Conservation (phyloP, 2,888 invertebrate genomes). For the Caenorhabditis sp. region DNA sequence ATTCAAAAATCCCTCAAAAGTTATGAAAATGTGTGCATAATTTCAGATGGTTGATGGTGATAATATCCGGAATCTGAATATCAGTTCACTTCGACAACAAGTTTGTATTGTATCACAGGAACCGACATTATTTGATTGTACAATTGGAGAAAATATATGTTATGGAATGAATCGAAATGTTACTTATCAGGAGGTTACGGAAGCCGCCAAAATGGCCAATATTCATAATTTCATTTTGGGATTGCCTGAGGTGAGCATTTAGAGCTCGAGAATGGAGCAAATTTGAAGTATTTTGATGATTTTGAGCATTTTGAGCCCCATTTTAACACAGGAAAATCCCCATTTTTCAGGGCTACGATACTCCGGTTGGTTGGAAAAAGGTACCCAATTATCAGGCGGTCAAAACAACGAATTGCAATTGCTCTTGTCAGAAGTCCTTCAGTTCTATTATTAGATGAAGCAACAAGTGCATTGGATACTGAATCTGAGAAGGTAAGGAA, state of each 20-base stretch:
- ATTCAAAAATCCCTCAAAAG: background rate
- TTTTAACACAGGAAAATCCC: no score
- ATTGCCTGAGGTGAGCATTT: constrained; percentile 70
- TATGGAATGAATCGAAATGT: constrained; percentile 78
- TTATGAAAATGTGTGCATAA: no score
- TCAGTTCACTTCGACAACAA: constrained; percentile 79
- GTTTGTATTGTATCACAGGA: constrained; percentile 64
- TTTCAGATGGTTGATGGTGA: constrained; percentile 73
- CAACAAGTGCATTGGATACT: constrained; percentile 58
- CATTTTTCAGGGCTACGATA: constrained; percentile 67
- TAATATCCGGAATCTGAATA: constrained; percentile 79
- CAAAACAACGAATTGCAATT: constrained; percentile 72
- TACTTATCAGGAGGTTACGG: constrained; percentile 70
- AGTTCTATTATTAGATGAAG: constrained; percentile 56
- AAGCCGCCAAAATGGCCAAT: constrained; percentile 73
- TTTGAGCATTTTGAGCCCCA: background rate
- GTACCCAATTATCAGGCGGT: constrained; percentile 72
- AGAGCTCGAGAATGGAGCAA: no score
- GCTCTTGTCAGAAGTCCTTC: constrained; percentile 55
- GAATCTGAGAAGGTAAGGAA: constrained; percentile 57
- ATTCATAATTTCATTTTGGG: constrained; percentile 73
- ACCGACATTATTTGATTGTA: constrained; percentile 61
- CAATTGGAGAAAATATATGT: constrained; percentile 81
- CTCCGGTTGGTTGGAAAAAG: constrained; percentile 73
- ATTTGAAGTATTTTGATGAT: background rate